A percentile compares a stretch with the other conserved stretches of the same genome.
These are phyloP conservation scores for Ectemnius cavifrons DNA, from an alignment of 2,888 invertebrate genomes.

Conservation along the genomic window DNA sequence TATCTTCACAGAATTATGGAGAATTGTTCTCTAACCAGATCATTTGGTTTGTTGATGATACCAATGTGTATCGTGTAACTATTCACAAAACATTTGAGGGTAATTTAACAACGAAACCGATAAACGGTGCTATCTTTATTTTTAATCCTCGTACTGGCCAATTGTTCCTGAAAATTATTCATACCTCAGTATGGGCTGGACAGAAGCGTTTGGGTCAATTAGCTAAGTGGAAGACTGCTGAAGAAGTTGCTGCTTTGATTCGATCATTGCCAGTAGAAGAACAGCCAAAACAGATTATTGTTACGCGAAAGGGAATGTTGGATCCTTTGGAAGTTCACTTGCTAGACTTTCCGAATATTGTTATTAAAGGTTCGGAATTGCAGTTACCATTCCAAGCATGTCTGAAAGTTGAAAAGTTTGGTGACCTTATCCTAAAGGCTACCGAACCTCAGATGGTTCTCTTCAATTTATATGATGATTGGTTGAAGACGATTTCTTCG, in stretches of 20 bases:
- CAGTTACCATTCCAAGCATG: conserved; percentile 99
- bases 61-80: conserved; percentile 99
- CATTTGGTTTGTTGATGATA: conserved; percentile 99
- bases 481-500: conserved; percentile 99
- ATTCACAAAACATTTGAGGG: conserved; percentile 99
- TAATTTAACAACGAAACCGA: conserved; percentile 99
- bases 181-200: conserved; percentile 99
- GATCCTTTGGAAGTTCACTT: conserved; percentile 99
- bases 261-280: conserved; percentile 99
- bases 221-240: conserved; percentile 99
- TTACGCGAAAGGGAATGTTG: conserved; percentile 99
- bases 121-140: conserved; percentile 99
- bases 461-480: conserved; percentile 99
- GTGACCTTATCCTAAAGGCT: conserved; percentile 98
- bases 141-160: conserved; percentile 99
- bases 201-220: conserved; percentile 98
- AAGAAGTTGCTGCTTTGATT: conserved; percentile 99
- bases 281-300: conserved; percentile 99
- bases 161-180: conserved; percentile 99
- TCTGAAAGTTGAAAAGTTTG: conserved; percentile 99
- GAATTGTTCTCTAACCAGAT: conserved; percentile 99
- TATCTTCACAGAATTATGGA: conserved; percentile 99
- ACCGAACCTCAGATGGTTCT: conserved; percentile 99
- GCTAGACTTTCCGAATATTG: conserved; percentile 99
- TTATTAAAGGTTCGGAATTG: conserved; percentile 99